A percentile compares a stretch with the other conserved stretches of the same genome.
Conservation (phyloP, 2,888 invertebrate genomes). For the Notodonta dromedarius region DNA sequence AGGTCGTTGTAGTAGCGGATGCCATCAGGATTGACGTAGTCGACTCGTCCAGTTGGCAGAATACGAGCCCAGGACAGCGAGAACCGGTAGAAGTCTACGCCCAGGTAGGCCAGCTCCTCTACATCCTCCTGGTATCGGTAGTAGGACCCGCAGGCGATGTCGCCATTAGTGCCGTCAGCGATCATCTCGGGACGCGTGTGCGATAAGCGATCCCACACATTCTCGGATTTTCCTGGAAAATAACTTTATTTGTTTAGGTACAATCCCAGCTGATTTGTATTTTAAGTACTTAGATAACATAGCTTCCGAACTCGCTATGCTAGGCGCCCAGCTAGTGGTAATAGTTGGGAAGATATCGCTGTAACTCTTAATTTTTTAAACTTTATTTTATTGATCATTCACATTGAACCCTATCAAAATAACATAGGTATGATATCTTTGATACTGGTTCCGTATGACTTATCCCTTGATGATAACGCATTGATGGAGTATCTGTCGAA, state of each 20-base stretch:
- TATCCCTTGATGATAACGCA: slow-evolving; percentile 12
- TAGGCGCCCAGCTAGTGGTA: no score
- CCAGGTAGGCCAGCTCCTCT: slow-evolving; percentile 74
- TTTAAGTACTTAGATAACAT: no score
- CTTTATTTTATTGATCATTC: no score
- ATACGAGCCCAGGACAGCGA: slow-evolving; percentile 87
- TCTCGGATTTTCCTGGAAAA: slow-evolving; percentile 85
- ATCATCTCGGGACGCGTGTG: slow-evolving; percentile 85
- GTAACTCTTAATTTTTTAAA: no score
- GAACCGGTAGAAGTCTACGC: slow-evolving; percentile 84
- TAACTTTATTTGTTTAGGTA: background rate
- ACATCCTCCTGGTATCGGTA: slow-evolving; percentile 86
- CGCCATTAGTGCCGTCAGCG: slow-evolving; percentile 85
- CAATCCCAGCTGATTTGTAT: background rate
- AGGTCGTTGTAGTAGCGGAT: slow-evolving; percentile 87
- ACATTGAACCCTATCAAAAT: background rate
- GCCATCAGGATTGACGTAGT: slow-evolving; percentile 84
- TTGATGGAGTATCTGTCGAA: slow-evolving; percentile 13
- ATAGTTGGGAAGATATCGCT: no score
- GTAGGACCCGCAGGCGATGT: slow-evolving; percentile 89
- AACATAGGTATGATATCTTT: background rate
- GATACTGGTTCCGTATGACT: background rate
- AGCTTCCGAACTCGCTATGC: no score
- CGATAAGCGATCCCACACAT: slow-evolving; percentile 84
- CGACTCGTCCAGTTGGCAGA: slow-evolving; percentile 84